Base-by-base conservation (phyloP, 2,888 invertebrate species). In the Scaptomyza tumidula region DNA sequence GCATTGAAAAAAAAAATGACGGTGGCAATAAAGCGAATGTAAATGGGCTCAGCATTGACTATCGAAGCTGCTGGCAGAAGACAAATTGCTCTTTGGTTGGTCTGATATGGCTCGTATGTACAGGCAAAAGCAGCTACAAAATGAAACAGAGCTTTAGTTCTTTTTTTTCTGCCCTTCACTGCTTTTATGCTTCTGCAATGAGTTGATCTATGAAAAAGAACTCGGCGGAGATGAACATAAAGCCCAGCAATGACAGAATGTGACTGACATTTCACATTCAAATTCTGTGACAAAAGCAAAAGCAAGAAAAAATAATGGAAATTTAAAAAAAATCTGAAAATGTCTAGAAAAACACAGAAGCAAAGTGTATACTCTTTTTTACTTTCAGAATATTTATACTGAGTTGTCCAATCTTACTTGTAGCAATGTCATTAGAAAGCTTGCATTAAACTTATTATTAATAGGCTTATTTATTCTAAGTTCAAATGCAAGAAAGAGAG, bases 221-320 rank as follows among this genome's bases (percentile, higher is more conserved):
- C 63, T 62, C 27, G 50, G 53, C 55, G 49, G 59, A 60, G 53
- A 65, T 48, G 69, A 68, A 61, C 82, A 78, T 71, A 77, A 83
- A 77, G 78, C 64, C 76, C 75, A 66, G 69, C 60, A 66, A 58
- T 67, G 68, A 48, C 63, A 71, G 76, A 78, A 84, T 88, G 81
- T 79, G 86, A 90, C 85, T 90, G 90, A 90, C 90, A 85, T 89
- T 86, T 89, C 90, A 86, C 83, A 89, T 90, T 88, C 89, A 89
- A 89, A 87, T 77, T 67, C 64, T 77, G 65, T 62, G 77, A 77
- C 80, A 77, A 73, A 62, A 67, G 67, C 64, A 56, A 57, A 46
- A 43, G 24, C 46, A 29, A 43, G 13, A 31, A 24, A 14, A 49
- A 37, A 60, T 56, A 44, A 39, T 27, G 14, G 0, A 31, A 24